These are phyloP conservation scores for Gymnarchus niloticus DNA, from an alignment of 2,113 vertebrate genomes.

Conservation along the genomic window DNA sequence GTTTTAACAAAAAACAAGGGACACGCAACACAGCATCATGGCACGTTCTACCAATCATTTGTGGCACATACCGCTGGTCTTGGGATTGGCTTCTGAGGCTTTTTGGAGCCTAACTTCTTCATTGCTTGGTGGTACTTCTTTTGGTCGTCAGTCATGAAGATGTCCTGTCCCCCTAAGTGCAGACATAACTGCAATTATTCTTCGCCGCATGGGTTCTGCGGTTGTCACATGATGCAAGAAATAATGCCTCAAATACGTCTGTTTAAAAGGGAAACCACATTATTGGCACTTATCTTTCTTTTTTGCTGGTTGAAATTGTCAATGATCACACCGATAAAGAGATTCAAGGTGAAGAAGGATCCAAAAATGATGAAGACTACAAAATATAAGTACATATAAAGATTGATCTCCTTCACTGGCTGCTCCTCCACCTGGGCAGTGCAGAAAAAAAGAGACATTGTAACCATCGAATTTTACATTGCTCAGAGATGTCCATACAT, in stretches of 20 bases:
- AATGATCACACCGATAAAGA: constrained; percentile 97
- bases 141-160: constrained; percentile 99
- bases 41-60: neutral
- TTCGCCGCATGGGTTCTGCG: neutral
- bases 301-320: constrained; percentile 99
- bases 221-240: neutral
- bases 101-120: constrained; percentile 98
- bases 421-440: constrained; percentile 60
- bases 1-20: neutral
- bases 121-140: constrained; percentile 98
- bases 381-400: constrained; percentile 97
- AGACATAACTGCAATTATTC: constrained; percentile 62
- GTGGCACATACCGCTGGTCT: constrained; percentile 69
- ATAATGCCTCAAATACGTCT: neutral
- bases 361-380: constrained; percentile 93
- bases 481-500: neutral
- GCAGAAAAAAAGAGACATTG: neutral
- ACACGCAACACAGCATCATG: neutral
- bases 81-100: constrained; percentile 96
- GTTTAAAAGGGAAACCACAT: neutral
- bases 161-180: constrained; percentile 96
- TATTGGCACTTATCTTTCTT: constrained; percentile 82
- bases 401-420: constrained; percentile 77
- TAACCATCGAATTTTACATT: neutral
- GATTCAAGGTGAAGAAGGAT: constrained; percentile 95